Evolutionary conservation across 1,140 invertebrate genomes (phyloP), one percentile per base, ranked within the genome.

Genomic region (Idris sp.): DNA sequence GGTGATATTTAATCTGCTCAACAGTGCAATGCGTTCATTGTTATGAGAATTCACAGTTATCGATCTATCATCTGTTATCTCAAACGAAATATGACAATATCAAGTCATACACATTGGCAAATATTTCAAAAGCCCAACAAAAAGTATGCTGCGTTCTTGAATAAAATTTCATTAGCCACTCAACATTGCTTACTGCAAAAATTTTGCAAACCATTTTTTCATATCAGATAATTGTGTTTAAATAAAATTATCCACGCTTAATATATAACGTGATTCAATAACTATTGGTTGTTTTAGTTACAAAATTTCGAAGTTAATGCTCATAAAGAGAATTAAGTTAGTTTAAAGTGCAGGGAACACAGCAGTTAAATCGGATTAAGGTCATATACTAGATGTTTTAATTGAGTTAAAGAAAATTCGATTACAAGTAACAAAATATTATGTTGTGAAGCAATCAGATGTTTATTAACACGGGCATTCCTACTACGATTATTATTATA

Each of bases 371-470:
- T 56, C 30, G 14, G 33, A 67, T 67, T 74, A 74, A 62, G 62
- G 25, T 28, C 49, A 56, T n/a, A n/a, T 64, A 68, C 41, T 56
- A 54, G 71, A 75, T 75, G 64, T 58, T 68, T 51, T 75, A 75
- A 68, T 69, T 68, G 58, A 48, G 43, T 68, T 56, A 43, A 64
- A 51, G 43, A 43, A 56, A 64, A 62, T 62, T 69, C n/a, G 10
- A 48, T 62, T 62, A 58, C 9, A 22, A 13, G 19, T 31, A 35
- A 38, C 48, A 65, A 68, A 64, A 68, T 69, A 68, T 58, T 38
- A 58, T 64, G 25, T 46, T 59, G 14, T 36, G 58, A 64, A 31
- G 35, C 35, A 64, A 56, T 40, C 36, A 8, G 0, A 8, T 51
- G 18, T 28, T 36, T 53, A 69, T 25, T 35, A 18, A 48, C 15